phyloP scores from a whole-genome alignment of 2,888 invertebrate species.

The Drosophila pseudotakahashii region DNA sequence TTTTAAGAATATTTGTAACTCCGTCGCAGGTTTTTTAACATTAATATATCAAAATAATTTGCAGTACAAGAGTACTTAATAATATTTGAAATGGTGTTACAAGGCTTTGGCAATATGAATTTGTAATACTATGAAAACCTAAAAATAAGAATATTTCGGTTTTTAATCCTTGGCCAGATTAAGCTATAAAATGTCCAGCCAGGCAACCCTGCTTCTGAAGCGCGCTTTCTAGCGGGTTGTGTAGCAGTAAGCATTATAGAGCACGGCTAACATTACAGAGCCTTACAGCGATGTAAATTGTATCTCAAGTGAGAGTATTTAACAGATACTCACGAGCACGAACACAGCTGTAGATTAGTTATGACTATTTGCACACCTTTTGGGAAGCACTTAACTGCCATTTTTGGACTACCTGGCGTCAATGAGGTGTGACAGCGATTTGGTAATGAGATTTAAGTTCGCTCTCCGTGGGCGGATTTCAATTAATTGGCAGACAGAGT shows the following conservation, averaged over 20 bases:
- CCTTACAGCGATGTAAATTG: slow-evolving; percentile 4
- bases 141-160: neutral
- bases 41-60: too few relatives aligned
- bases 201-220: neutral
- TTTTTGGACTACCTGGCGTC: slow-evolving; percentile 34
- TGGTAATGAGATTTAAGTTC: slow-evolving; percentile 27
- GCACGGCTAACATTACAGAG: neutral
- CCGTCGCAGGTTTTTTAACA: too few relatives aligned
- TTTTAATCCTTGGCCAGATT: neutral
- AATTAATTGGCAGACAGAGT: slow-evolving; percentile 31
- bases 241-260: slow-evolving; percentile 11
- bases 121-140: too few relatives aligned
- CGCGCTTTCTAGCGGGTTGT: slow-evolving; percentile 1
- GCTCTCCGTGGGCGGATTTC: slow-evolving; percentile 22
- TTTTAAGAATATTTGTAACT: too few relatives aligned
- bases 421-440: slow-evolving; percentile 45
- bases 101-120: neutral
- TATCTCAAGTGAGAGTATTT: slow-evolving; percentile 11
- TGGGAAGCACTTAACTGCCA: slow-evolving; percentile 27
- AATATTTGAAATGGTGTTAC: neutral
- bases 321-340: neutral
- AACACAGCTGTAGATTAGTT: neutral
- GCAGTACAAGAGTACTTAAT: too few relatives aligned
- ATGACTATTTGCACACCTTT: slow-evolving; percentile 22
- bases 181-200: neutral